A percentile compares a stretch with the other conserved stretches of the same genome.
These are phyloP conservation scores for Andrena fulva DNA, from an alignment of 2,888 invertebrate genomes.

Conservation along the genomic window DNA sequence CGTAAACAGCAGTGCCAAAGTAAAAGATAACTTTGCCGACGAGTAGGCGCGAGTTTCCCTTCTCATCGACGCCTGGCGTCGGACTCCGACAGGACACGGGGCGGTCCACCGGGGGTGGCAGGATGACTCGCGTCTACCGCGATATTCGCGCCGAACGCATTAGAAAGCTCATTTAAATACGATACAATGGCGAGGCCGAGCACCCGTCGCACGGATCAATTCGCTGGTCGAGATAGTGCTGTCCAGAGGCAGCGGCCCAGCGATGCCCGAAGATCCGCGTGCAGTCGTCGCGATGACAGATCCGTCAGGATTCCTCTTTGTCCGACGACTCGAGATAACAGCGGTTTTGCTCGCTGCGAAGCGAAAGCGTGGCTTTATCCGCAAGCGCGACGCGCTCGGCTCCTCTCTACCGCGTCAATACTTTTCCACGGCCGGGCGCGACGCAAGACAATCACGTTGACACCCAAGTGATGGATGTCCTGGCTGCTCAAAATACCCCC, in stretches of 20 bases:
- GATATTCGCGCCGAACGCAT: conserved; percentile 78
- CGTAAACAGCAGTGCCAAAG: background rate
- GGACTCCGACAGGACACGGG: background rate
- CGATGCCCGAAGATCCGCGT: background rate
- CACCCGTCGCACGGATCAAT: conserved; percentile 67
- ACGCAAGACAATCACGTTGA: conserved; percentile 84
- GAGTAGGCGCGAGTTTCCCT: background rate
- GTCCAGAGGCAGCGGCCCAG: conserved; percentile 52
- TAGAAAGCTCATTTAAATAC: conserved; percentile 82
- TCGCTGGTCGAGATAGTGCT: conserved; percentile 68
- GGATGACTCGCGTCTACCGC: conserved; percentile 68
- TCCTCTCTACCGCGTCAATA: conserved; percentile 73
- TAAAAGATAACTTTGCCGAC: background rate
- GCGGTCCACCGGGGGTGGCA: background rate
- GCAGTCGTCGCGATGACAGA: background rate
- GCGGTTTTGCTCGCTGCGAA: background rate
- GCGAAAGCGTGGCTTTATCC: background rate
- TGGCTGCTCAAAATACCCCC: conserved; percentile 77
- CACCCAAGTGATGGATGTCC: conserved; percentile 84
- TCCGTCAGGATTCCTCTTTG: background rate
- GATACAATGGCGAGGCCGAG: conserved; percentile 74
- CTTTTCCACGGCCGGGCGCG: conserved; percentile 76
- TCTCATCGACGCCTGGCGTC: background rate
- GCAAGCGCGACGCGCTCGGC: background rate
- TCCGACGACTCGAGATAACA: background rate